These are phyloP conservation scores for Burhinus bistriatus DNA, from an alignment of 2,113 vertebrate genomes.

Conservation along the genomic window DNA sequence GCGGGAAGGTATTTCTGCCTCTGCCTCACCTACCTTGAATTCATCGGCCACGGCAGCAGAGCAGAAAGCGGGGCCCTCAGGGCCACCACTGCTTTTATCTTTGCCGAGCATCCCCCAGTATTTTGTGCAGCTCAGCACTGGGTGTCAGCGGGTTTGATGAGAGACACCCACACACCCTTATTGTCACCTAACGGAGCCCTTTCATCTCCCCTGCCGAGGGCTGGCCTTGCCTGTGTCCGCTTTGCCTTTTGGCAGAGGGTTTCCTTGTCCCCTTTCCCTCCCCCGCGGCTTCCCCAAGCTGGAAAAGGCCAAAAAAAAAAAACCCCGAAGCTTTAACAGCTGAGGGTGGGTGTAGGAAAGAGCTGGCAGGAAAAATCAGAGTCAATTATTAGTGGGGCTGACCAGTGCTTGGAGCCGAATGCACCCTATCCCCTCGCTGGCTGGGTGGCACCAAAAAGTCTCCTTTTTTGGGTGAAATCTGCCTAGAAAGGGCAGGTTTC, in stretches of 20 bases:
- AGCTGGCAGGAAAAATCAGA: not conserved
- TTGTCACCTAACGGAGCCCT: not conserved
- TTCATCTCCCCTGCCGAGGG: constrained; percentile 56
- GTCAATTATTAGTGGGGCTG: not conserved
- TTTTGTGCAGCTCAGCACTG: constrained; percentile 39
- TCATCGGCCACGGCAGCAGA: not conserved
- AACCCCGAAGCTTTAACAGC: not conserved
- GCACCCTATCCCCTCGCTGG: rapidly evolving
- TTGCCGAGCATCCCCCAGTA: not conserved
- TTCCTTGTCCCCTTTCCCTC: not conserved
- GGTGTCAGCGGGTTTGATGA: not conserved
- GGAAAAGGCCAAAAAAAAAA: not conserved
- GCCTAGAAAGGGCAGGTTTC: not conserved
- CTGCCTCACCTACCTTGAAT: not conserved
- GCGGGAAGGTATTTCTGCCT: not conserved
- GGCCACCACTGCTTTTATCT: not conserved
- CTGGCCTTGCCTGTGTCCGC: not conserved
- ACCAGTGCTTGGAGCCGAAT: not conserved
- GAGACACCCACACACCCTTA: constrained; percentile 48
- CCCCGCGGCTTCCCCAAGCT: not conserved
- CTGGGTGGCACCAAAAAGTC: not conserved
- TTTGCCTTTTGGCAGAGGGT: not conserved
- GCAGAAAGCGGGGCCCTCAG: not conserved
- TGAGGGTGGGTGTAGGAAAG: not conserved
- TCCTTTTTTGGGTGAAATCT: not conserved